Percentiles rank a stretch among this genome's conserved stretches.
phyloP scores from a whole-genome alignment of 2,888 invertebrate genomes.

The Sinhomidia bicolor region DNA sequence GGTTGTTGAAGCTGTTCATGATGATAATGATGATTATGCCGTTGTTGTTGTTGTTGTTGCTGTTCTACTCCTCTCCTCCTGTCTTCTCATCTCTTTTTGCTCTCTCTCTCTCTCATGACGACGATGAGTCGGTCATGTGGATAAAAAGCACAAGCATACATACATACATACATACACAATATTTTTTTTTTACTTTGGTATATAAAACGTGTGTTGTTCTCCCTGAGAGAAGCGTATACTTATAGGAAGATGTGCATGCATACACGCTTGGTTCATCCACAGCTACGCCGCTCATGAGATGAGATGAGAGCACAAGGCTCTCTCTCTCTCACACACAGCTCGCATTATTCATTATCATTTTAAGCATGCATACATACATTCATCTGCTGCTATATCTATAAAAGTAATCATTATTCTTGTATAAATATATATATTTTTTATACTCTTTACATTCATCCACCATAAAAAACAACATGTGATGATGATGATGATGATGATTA shows the following conservation, averaged over 20 bases:
- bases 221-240: background rate
- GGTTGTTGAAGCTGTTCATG: constrained; percentile 60
- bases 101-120: constrained; percentile 32
- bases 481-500: constrained; percentile 45
- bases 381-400: background rate
- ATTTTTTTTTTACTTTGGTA: too few relatives aligned
- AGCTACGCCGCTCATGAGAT: background rate
- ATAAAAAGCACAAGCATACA: constrained; percentile 39
- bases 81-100: constrained; percentile 36
- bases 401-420: background rate
- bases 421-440: background rate
- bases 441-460: constrained; percentile 12
- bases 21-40: constrained; percentile 43
- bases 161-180: background rate
- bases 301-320: constrained; percentile 37
- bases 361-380: constrained; percentile 3
- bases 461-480: constrained; percentile 30
- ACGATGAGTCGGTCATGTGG: constrained; percentile 49
- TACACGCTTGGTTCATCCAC: constrained; percentile 42
- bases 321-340: background rate
- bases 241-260: background rate
- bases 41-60: constrained; percentile 38
- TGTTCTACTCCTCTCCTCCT: constrained; percentile 14
- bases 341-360: constrained; percentile 43
- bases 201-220: background rate